Percentiles rank a stretch among this genome's conserved stretches.
Conservation (phyloP, 2,113 vertebrate species). For the Acrocephalus kingi region DNA sequence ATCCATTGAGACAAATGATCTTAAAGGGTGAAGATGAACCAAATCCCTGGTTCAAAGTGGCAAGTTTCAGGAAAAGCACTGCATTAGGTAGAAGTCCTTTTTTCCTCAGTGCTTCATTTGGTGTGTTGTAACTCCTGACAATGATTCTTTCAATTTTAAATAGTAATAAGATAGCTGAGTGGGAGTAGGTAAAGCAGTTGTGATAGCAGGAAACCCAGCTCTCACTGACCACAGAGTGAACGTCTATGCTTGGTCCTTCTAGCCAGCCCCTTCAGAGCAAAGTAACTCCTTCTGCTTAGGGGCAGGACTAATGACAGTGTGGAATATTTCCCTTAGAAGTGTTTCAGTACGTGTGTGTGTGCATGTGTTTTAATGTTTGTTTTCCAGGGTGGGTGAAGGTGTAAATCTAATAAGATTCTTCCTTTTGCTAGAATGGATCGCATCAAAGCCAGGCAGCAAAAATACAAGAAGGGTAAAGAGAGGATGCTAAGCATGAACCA, state of each 20-base stretch:
- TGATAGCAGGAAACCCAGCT: neutral
- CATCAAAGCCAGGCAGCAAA: slow-evolving; percentile 96
- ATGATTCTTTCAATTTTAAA: neutral
- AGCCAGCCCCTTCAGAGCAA: neutral
- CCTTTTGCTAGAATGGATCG: slow-evolving; percentile 90
- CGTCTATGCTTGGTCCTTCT: neutral
- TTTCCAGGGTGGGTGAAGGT: neutral
- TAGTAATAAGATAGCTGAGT: neutral
- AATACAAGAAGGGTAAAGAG: slow-evolving; percentile 98
- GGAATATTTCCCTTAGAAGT: neutral
- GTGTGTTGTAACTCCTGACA: neutral
- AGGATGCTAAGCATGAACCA: slow-evolving; percentile 90
- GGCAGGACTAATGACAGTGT: neutral
- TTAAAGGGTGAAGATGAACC: neutral
- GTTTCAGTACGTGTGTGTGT: fast-evolving
- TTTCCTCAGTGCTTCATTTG: neutral
- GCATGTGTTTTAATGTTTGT: neutral
- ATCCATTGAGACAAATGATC: neutral
- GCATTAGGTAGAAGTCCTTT: neutral
- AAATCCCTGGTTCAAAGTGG: neutral
- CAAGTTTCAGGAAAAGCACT: neutral
- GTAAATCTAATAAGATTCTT: neutral
- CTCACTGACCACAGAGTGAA: neutral
- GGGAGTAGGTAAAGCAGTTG: neutral
- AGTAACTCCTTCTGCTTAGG: neutral